Percentiles rank a stretch among this genome's conserved stretches.
Conservation (phyloP, 2,888 invertebrate species). For the Thereva unica region DNA sequence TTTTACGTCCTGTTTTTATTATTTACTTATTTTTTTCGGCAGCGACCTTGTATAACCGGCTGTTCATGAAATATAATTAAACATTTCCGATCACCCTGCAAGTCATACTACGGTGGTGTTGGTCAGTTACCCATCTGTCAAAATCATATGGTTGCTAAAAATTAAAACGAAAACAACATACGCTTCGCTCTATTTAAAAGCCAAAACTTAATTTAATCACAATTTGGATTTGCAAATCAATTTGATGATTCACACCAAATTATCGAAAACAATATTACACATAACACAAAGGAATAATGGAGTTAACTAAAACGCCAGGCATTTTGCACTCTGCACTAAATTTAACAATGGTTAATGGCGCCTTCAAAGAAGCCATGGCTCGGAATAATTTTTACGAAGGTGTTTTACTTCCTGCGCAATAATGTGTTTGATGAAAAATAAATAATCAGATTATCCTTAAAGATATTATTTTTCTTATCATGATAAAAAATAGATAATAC, state of each 20-base stretch:
- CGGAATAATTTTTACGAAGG: too few species aligned
- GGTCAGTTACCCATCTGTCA: conserved; percentile 3
- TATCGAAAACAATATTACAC: too few species aligned
- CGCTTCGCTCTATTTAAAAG: not conserved
- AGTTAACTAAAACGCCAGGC: too few species aligned
- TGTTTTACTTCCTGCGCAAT: too few species aligned
- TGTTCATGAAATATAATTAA: too few species aligned
- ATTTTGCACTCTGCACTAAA: conserved; percentile 34
- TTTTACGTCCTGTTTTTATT: not conserved
- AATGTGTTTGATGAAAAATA: too few species aligned
- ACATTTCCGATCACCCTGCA: not conserved
- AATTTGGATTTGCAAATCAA: not conserved
- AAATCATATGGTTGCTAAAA: conserved; percentile 18
- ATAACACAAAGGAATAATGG: too few species aligned
- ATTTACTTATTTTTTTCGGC: not conserved
- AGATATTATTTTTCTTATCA: too few species aligned
- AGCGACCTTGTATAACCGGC: not conserved
- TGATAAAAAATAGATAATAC: too few species aligned
- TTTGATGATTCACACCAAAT: too few species aligned
- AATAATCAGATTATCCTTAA: too few species aligned
- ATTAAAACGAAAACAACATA: not conserved
- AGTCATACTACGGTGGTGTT: not conserved
- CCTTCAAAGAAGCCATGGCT: too few species aligned
- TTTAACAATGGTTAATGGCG: conserved; percentile 12
- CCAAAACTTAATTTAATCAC: not conserved